Percentiles rank a stretch among this genome's conserved stretches.
Evolutionary conservation across 2,797 vertebrate species (phyloP).

Genomic region (Betta splendens): DNA sequence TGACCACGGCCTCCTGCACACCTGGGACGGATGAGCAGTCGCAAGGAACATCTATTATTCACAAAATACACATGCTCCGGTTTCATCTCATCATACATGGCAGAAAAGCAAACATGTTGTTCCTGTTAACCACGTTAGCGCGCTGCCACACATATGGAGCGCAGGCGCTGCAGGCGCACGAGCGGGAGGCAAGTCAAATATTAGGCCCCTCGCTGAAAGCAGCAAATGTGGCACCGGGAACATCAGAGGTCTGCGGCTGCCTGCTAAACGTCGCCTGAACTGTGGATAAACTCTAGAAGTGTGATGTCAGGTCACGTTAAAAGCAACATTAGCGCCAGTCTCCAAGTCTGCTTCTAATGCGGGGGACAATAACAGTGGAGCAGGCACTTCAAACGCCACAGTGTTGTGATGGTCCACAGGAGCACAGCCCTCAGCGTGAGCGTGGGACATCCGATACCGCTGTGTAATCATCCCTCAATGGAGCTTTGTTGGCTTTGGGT

Average conservation of each 20-base stretch:
- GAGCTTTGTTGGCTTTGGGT: constrained; percentile 58
- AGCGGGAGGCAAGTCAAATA: constrained; percentile 14
- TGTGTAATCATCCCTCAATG: constrained; percentile 67
- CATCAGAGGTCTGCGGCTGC: constrained; percentile 12
- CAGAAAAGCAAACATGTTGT: constrained; percentile 16
- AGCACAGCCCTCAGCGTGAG: constrained; percentile 58
- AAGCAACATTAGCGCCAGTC: constrained; percentile 50
- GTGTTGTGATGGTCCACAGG: constrained; percentile 71
- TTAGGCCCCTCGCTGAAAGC: constrained; percentile 13
- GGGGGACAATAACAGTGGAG: constrained; percentile 54
- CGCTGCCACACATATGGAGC: neutral
- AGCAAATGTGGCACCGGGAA: constrained; percentile 23
- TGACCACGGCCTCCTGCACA: constrained; percentile 92
- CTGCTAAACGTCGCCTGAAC: constrained; percentile 11
- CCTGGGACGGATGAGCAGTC: constrained; percentile 77
- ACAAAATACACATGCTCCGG: neutral
- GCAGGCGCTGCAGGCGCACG: constrained; percentile 25
- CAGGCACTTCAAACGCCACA: constrained; percentile 53
- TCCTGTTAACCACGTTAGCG: constrained; percentile 6
- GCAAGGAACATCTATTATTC: neutral
- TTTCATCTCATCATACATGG: neutral
- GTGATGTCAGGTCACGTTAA: constrained; percentile 52
- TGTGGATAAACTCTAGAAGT: constrained; percentile 40
- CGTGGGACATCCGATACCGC: constrained; percentile 55
- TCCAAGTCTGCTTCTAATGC: constrained; percentile 40